Evolutionary conservation across 1,140 invertebrate species (phyloP).

Genomic region (Saccostrea glomerata): DNA sequence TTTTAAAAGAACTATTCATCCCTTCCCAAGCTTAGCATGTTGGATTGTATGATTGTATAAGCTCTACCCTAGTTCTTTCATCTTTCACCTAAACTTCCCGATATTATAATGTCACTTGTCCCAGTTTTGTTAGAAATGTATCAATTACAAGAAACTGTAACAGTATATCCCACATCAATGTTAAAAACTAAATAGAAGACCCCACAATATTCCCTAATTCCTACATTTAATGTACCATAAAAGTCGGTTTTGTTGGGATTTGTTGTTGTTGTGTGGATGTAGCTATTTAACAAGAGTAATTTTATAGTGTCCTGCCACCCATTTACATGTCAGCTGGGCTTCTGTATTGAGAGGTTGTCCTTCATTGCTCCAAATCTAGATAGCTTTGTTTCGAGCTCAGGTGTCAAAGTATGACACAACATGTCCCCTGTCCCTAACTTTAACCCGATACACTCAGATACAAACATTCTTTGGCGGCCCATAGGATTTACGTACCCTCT

Average conservation of each 20-base stretch:
- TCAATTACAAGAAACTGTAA: slow-evolving; percentile 26
- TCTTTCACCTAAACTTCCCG: slow-evolving; percentile 13
- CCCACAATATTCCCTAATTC: not conserved
- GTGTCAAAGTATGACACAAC: slow-evolving; percentile 11
- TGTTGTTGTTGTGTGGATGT: not conserved
- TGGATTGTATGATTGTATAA: not conserved
- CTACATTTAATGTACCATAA: slow-evolving; percentile 14
- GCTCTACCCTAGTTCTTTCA: not conserved
- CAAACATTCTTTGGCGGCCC: too few species aligned
- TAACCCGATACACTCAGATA: too few species aligned
- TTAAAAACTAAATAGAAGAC: not conserved
- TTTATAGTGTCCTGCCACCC: slow-evolving; percentile 6
- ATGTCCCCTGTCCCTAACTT: too few species aligned
- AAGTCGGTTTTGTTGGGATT: not conserved
- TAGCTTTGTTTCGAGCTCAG: not conserved
- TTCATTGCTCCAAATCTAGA: not conserved
- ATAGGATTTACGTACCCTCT: too few species aligned
- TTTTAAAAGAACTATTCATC: slow-evolving; percentile 11
- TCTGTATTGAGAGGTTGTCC: not conserved
- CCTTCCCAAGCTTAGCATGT: not conserved
- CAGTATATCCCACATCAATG: not conserved
- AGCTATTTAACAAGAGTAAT: slow-evolving; percentile 18
- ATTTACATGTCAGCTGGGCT: not conserved
- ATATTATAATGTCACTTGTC: not conserved
- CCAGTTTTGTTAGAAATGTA: slow-evolving; percentile 13